These are phyloP conservation scores for Oegoconia quadripuncta DNA, from an alignment of 2,888 invertebrate genomes.

Conservation along the genomic window DNA sequence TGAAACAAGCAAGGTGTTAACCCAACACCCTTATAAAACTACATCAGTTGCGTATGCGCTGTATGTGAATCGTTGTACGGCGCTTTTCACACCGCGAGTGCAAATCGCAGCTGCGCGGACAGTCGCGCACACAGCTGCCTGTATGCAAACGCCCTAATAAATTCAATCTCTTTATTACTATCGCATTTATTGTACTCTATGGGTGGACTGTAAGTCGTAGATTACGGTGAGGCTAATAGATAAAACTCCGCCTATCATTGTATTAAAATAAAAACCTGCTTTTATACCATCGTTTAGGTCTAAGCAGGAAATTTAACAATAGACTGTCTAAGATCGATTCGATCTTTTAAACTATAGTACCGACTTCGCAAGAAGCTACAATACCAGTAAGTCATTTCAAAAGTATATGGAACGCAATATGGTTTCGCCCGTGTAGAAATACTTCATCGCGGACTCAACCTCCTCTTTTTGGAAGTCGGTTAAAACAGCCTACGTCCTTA, in stretches of 20 bases:
- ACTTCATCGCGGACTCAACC: no score
- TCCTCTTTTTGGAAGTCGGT: no score
- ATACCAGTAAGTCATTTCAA: no score
- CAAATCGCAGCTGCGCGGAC: slow-evolving; percentile 54
- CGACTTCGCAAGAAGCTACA: no score
- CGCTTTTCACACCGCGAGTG: slow-evolving; percentile 64
- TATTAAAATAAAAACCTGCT: background rate
- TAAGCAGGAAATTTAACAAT: no score
- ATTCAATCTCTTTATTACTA: slow-evolving; percentile 66
- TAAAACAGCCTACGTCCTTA: no score
- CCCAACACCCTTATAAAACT: slow-evolving; percentile 51
- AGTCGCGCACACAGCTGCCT: slow-evolving; percentile 38
- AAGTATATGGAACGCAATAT: no score
- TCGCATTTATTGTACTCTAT: slow-evolving; percentile 15
- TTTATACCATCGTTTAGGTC: no score
- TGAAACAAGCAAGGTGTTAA: slow-evolving; percentile 46
- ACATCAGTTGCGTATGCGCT: slow-evolving; percentile 33
- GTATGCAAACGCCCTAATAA: slow-evolving; percentile 77
- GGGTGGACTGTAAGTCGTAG: slow-evolving; percentile 36
- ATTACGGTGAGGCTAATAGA: slow-evolving; percentile 22
- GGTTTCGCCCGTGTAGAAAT: no score
- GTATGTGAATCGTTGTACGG: slow-evolving; percentile 64
- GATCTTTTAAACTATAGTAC: no score
- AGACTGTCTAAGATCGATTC: no score
- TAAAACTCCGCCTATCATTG: slow-evolving; percentile 3